Evolutionary conservation across 2,113 vertebrate genomes (phyloP), one percentile per base, ranked within the genome.

Genomic region (Cygnus buccinator): DNA sequence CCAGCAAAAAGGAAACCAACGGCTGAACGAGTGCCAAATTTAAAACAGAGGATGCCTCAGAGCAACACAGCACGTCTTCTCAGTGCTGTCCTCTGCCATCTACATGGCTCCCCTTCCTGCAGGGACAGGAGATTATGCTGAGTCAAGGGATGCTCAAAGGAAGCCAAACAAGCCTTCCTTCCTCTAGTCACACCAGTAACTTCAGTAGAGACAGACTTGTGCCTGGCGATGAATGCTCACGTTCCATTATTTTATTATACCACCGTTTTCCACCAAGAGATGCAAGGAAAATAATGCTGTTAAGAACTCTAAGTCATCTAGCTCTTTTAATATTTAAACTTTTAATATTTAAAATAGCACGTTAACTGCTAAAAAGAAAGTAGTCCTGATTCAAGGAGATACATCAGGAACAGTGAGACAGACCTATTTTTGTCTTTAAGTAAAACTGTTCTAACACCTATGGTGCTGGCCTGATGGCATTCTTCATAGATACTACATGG

Each of bases 41-140:
- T 63, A 79, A 85, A 72, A 93, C 84, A 96, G 87, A 94, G 89
- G 11, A 37, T 77, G 89, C 28, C 71, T 95, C 50, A 90, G 67
- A 93, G 74, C 66, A 89, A 91, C 74, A 87, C 62, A 85, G 76
- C 0, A 4, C 16, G 15, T 74, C 62, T 87, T 61, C 91, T 95
- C 59, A 82, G 58, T 44, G 54, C 74, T 79, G 87, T 54, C 44
- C 58, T 57, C 87, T 95, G 71, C 73, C 71, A 73, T 72, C 70
- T 58, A 61, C 26, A 7, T 1, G 13, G 78, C 76, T 71, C 0
- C 4, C 54, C 44, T 23, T 35, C 77, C 59, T 52, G 80, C 83
- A 74, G 55, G 61, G 74, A 35, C n/a, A 33, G 52, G 29, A 68
- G 73, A 23, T 29, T 39, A 25, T 67, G 67, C 78, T 80, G 88